A percentile compares a stretch with the other conserved stretches of the same genome.
Evolutionary conservation across 2,888 invertebrate species (phyloP).

Genomic region (Bimastos eiseni): DNA sequence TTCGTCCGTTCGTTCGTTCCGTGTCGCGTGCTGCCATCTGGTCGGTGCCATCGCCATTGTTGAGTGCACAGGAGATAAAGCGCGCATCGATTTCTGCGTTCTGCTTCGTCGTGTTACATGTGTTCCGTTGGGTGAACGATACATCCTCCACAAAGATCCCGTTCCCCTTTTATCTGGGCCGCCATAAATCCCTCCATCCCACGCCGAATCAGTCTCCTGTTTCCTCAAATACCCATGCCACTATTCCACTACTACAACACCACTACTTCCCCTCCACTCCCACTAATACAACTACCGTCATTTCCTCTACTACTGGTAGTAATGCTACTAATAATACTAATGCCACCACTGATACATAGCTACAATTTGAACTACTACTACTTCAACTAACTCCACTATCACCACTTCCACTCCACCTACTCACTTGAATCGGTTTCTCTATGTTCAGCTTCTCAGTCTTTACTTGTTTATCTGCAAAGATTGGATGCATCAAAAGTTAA

Average conservation of each 20-base stretch:
- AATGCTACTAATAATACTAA: background rate
- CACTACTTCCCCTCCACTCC: background rate
- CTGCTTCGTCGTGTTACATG: background rate
- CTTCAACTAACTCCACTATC: background rate
- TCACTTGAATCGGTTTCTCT: no score
- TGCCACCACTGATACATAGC: background rate
- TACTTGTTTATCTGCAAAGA: no score
- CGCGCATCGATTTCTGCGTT: background rate
- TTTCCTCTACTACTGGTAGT: background rate
- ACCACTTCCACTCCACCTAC: background rate
- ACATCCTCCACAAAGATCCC: background rate
- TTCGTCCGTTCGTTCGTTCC: background rate
- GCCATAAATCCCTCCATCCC: conserved; percentile 5
- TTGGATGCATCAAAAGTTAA: no score
- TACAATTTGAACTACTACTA: background rate
- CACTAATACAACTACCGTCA: background rate
- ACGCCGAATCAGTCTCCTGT: background rate
- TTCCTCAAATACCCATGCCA: background rate
- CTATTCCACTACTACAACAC: conserved; percentile 3
- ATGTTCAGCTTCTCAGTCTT: no score
- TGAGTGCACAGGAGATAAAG: background rate
- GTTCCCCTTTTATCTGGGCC: background rate
- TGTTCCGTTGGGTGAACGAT: background rate
- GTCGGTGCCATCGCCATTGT: background rate
- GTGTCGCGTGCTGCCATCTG: background rate